Percentiles rank a stretch among this genome's conserved stretches.
These are phyloP conservation scores for Danionella cerebrum DNA, from an alignment of 2,113 vertebrate genomes.

Conservation along the genomic window DNA sequence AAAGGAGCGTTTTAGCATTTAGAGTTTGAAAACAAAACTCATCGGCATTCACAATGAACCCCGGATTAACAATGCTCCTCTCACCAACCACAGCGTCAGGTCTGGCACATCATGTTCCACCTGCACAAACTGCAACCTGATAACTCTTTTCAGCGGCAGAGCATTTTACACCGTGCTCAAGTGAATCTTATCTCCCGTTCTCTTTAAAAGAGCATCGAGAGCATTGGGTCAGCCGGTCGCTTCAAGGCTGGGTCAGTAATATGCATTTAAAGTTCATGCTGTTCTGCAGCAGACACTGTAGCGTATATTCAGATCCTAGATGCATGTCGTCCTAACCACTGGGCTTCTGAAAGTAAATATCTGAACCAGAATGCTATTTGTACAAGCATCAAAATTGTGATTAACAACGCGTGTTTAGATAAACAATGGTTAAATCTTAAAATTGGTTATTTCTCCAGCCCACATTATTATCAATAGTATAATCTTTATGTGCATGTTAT, in stretches of 20 bases:
- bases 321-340: no score
- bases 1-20: background rate
- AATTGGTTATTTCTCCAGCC: no score
- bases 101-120: background rate
- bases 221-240: constrained; percentile 34
- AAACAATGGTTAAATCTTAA: no score
- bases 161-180: constrained; percentile 14
- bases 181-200: constrained; percentile 31
- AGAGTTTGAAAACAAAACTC: background rate
- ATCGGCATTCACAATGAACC: background rate
- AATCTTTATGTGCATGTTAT: no score
- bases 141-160: background rate
- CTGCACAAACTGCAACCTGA: background rate
- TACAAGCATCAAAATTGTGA: no score
- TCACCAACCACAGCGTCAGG: background rate
- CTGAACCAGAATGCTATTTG: no score
- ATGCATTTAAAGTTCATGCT: constrained; percentile 35
- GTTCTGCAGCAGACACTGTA: constrained; percentile 35
- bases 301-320: no score
- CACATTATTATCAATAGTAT: no score
- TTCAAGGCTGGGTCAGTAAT: constrained; percentile 33
- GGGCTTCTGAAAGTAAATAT: background rate
- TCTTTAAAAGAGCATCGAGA: constrained; percentile 21
- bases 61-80: no score
- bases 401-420: no score